phyloP scores from a whole-genome alignment of 1,140 invertebrate genomes.

The Drosophila murphyi region DNA sequence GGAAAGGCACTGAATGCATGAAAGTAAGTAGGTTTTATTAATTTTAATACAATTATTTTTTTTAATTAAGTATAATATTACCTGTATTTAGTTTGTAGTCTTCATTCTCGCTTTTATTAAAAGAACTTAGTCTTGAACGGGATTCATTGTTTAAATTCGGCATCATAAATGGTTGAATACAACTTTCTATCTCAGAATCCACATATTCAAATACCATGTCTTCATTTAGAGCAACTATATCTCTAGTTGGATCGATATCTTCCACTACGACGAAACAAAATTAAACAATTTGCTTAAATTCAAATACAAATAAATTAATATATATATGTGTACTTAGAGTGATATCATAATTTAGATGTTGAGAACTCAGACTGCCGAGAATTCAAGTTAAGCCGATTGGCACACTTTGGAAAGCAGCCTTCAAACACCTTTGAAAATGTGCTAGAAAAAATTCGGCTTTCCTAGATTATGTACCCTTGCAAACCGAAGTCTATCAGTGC shows the following conservation, averaged over 20 bases:
- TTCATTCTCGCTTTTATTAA: constrained; percentile 88
- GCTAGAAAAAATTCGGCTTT: too few relatives aligned
- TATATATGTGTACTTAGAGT: not conserved
- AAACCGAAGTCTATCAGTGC: too few relatives aligned
- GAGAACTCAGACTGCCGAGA: too few relatives aligned
- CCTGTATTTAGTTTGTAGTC: constrained; percentile 86
- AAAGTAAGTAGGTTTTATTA: constrained; percentile 48
- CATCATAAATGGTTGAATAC: constrained; percentile 86
- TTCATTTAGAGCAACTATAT: constrained; percentile 89
- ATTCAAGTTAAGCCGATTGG: too few relatives aligned
- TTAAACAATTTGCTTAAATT: not conserved
- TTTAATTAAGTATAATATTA: constrained; percentile 49
- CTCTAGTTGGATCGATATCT: constrained; percentile 86
- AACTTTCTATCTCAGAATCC: constrained; percentile 88
- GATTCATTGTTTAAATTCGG: constrained; percentile 84
- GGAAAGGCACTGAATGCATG: constrained; percentile 85
- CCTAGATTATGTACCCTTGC: too few relatives aligned
- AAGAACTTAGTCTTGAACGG: constrained; percentile 87
- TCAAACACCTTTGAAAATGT: too few relatives aligned
- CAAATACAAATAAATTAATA: not conserved
- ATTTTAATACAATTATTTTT: not conserved
- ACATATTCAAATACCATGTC: constrained; percentile 90
- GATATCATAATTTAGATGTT: too few relatives aligned
- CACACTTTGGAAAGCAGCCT: too few relatives aligned
- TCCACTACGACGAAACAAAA: constrained; percentile 47